Base-by-base conservation (phyloP, 2,113 vertebrate species). In the Morone saxatilis region DNA sequence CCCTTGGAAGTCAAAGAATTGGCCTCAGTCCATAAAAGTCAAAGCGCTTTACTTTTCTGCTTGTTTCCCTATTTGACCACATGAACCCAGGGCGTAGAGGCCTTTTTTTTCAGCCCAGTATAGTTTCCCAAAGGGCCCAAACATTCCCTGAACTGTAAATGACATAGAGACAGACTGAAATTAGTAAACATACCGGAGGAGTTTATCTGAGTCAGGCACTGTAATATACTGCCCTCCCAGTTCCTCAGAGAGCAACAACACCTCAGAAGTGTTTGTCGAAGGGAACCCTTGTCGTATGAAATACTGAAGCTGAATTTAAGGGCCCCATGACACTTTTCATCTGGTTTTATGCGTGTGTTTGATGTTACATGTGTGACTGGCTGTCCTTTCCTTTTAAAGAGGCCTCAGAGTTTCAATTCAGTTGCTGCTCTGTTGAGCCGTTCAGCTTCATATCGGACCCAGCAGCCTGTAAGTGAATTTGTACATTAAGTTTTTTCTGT, bases 21-120 rank as follows among this genome's bases (percentile, higher is more conserved):
- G 81, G 78, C 84, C 41, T 69, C n/a, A 11, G 5, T 71, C 86
- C 80, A 83, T 76, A 48, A 78, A 85, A 84, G 84, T 74, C 56
- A 73, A 75, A 85, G 54, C 11, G 25, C 14, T 43, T 77, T 78
- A 78, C 57, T 72, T 80, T 73, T 81, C 12, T 51, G 59, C 68
- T 75, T 56, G 54, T 60, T 68, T 80, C 50, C 60, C 19, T 16
- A 47, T 76, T 66, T 65, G 47, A 69, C 67, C 67, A 60, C 53
- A 85, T 66, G 51, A 79, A 19, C 54, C 50, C 16, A 6, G 48
- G 53, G 67, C 53, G 36, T 5, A 53, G 31, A 41, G 8, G 9
- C 0, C n/a, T 51, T 51, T 41, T 11, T 36, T 51, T 50, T n/a
- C n/a, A 25, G 57, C 57, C 9, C 56, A 10, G 3, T n/a, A 9